These are phyloP conservation scores for Caenorhabditis sulstoni DNA, from an alignment of 2,888 invertebrate species.

Conservation along the genomic window DNA sequence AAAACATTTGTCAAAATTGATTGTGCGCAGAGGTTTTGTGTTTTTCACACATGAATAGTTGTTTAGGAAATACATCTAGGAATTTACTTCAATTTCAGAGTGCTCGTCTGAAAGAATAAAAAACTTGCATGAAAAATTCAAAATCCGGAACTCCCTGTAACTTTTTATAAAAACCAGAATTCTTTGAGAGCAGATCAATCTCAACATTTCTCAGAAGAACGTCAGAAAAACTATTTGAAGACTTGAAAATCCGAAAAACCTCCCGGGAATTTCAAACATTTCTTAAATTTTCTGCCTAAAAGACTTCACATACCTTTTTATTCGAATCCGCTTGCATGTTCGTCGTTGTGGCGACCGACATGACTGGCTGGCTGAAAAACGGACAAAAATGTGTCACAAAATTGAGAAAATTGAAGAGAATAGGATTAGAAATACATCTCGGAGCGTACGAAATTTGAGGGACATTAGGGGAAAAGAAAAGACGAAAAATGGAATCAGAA, in stretches of 20 bases:
- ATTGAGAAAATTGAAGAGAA: not conserved
- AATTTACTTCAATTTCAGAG: no score
- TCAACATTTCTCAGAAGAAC: no score
- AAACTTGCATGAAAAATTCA: no score
- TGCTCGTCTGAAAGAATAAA: no score
- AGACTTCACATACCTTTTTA: conserved; percentile 32
- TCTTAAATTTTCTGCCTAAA: not conserved
- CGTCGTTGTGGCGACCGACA: conserved; percentile 61
- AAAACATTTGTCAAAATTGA: no score
- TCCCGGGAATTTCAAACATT: not conserved
- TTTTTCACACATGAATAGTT: no score
- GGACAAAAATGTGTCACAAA: not conserved
- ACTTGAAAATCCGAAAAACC: not conserved
- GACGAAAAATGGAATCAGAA: not conserved
- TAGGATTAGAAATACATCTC: not conserved
- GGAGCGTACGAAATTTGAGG: no score
- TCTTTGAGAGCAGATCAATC: no score
- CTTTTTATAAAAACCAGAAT: no score
- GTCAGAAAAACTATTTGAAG: not conserved
- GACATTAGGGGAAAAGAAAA: not conserved
- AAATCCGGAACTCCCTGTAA: no score
- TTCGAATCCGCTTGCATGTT: conserved; percentile 59
- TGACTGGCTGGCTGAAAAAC: conserved; percentile 26
- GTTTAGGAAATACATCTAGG: no score
- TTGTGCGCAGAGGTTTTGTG: no score